Evolutionary conservation across 2,113 vertebrate genomes (phyloP), one percentile per base, ranked within the genome.

Genomic region (Hippocampus guttulatus): DNA sequence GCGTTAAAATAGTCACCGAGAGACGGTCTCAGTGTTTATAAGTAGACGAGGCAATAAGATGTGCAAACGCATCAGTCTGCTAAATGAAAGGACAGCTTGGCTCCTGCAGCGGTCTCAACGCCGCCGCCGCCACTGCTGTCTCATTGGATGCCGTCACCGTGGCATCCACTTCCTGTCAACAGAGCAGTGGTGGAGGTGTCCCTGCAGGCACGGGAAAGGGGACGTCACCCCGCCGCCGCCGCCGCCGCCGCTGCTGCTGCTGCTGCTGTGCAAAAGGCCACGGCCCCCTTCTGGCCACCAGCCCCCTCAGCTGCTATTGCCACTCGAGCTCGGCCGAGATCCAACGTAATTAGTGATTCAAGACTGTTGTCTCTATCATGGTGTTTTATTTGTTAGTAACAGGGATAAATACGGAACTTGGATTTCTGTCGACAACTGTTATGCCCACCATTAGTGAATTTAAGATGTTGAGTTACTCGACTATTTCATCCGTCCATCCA

Each of bases 261-360:
- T 74, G 81, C 76, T 77, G 70, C 79, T 65, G 79, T 63, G 66
- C 81, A 75, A 88, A 88, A 91, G 88, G 90, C 81, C 90, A 88
- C 52, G 18, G 68, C 77, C 87, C 85, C 84, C 87, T 79, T 79
- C 71, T 18, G 61, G 81, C 84, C 79, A 58, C 67, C 49, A 8
- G 33, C 67, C 11, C 41, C 78, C 81, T 33, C 82, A 15, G 40
- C 81, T 71, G 73, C 74, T 78, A 81, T 80, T 80, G 84, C 82
- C 78, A 71, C 81, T 79, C 75, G 80, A 77, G 73, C 27, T 16
- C 1, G 58, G 58, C 75, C 65, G 73, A 83, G 78, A 82, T 69
- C 76, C 75, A 66, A 73, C 64, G 78, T 83, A 77, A 86, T 88
- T 82, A 86, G 75, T 71, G 69, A 74, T 70, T 74, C 12, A 66